Conservation (phyloP, 2,113 vertebrate species). For the Pelusios castaneus region DNA sequence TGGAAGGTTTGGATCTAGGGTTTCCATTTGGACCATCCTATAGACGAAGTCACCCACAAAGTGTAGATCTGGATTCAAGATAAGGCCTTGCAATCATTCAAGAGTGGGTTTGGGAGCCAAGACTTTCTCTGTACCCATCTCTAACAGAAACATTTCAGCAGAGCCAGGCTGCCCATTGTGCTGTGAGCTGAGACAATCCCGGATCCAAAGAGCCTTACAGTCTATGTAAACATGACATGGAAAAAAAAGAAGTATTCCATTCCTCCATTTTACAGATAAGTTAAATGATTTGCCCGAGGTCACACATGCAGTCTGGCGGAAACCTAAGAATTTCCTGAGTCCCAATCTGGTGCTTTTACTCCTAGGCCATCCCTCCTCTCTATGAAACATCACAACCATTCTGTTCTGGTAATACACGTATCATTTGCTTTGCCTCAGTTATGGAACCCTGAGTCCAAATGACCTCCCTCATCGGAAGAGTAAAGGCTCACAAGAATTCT, state of each 20-base stretch:
- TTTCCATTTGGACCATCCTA: conserved; percentile 21
- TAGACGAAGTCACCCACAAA: not conserved
- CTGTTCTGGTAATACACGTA: not conserved
- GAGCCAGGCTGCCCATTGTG: not conserved
- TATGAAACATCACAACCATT: not conserved
- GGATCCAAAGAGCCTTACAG: not conserved
- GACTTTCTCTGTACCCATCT: not conserved
- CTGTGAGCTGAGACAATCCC: not conserved
- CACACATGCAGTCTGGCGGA: not conserved
- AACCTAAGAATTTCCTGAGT: not conserved
- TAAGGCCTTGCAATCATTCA: not conserved
- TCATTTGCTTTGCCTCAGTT: conserved; percentile 14
- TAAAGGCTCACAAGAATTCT: conserved; percentile 32
- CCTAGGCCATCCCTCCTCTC: not conserved
- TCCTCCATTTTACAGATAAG: not conserved
- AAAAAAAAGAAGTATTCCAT: fast-evolving
- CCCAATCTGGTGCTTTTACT: not conserved
- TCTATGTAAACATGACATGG: not conserved
- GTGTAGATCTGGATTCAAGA: not conserved
- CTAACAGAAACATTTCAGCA: not conserved
- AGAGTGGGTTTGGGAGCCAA: not conserved
- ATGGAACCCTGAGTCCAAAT: conserved; percentile 19
- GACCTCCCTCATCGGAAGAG: conserved; percentile 38
- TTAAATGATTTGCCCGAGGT: not conserved
- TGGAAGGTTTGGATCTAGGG: not conserved